These are phyloP conservation scores for Alligator mississippiensis DNA, from an alignment of 2,113 vertebrate species.

Conservation along the genomic window DNA sequence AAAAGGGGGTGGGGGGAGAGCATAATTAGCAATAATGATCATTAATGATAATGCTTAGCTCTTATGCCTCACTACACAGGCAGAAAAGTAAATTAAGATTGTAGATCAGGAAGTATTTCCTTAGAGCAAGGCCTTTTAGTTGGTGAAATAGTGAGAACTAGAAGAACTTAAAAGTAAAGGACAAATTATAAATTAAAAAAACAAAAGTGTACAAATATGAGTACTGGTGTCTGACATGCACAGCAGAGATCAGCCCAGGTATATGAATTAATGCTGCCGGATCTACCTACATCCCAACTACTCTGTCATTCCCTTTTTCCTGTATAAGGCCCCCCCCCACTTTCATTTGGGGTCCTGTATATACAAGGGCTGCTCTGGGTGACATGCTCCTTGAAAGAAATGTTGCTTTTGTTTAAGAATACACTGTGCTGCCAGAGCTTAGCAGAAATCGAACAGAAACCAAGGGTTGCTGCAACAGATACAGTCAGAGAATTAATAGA, in stretches of 20 bases:
- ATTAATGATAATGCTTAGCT: too few relatives aligned
- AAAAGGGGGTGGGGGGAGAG: too few relatives aligned
- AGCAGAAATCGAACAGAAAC: not conserved
- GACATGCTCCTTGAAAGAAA: not conserved
- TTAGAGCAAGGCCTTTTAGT: not conserved
- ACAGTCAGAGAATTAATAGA: rapidly evolving
- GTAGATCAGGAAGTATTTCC: not conserved
- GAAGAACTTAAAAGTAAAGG: not conserved
- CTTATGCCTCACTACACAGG: too few relatives aligned
- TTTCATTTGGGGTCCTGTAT: not conserved
- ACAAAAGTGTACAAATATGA: too few relatives aligned
- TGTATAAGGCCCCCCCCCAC: not conserved
- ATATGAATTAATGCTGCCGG: not conserved
- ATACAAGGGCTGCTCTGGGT: not conserved
- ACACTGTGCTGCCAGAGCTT: not conserved
- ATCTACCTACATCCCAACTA: not conserved
- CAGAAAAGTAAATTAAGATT: not conserved
- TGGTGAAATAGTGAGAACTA: not conserved
- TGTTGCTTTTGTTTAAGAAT: not conserved
- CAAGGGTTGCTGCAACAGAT: rapidly evolving
- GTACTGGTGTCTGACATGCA: too few relatives aligned
- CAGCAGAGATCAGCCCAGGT: not conserved
- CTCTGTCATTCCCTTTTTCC: not conserved
- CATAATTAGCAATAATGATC: too few relatives aligned
- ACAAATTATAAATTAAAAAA: not conserved